Evolutionary conservation across 2,888 invertebrate species (phyloP), one percentile per base, ranked within the genome.

Genomic region (Ctena decussata): DNA sequence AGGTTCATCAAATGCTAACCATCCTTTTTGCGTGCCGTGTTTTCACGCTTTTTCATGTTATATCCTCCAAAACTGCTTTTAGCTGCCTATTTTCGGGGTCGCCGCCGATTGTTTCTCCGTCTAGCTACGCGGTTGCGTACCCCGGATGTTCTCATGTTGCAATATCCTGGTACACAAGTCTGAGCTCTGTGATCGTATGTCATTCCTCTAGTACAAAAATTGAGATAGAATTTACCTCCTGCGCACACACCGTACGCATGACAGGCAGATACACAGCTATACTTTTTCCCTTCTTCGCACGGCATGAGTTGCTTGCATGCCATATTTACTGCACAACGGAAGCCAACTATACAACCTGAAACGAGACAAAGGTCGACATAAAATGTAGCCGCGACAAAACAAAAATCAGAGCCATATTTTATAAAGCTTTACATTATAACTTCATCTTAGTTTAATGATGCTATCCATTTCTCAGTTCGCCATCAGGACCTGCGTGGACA

Each of bases 261-360:
- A n/a, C 72, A 72, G 12, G 72, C 41, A 2, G 30, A 32, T 15
- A 24, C 12, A 41, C 72, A 72, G 6, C 44, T 27, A 15, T 44
- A 46, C 1, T 30, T 11, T 24, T 41, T 44, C 12, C 72, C 44
- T 1, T 41, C 8, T 21, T n/a, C 12, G 72, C 72, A 72, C 1
- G 41, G 72, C 21, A 5, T 6, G 5, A 72, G 8, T 6, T 41
- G 2, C 3, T 21, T n/a, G 30, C 72, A 72, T 15, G 72, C 44
- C n/a, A 8, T 3, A 24, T 24, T 72, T 1, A 72, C 30, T 1
- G 46, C 18, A 41, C 72, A 72, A 11, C 44, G 3, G 72, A 21
- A 41, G 1, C 46, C 72, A 5, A 72, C 41, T 24, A 24, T 6
- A 35, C 72, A 72, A 44, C 72, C 72, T 72, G 72, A 44, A 72